Conservation (phyloP, 2,797 vertebrate species). For the Sebastes vulpes region DNA sequence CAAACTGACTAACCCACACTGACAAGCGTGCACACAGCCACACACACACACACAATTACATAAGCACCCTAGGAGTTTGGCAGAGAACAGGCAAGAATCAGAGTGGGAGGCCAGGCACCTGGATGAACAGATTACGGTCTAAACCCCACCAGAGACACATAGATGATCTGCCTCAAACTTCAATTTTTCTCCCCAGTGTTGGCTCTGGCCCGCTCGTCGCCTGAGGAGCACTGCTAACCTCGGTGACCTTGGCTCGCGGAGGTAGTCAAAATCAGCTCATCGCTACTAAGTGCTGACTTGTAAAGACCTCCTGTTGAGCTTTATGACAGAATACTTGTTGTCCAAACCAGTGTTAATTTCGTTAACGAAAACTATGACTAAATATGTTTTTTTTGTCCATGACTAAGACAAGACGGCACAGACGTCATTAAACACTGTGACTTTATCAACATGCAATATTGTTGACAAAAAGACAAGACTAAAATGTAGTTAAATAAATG, state of each 20-base stretch:
- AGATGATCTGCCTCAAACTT: slow-evolving; percentile 76
- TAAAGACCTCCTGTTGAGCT: slow-evolving; percentile 29
- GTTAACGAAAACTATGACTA: not conserved
- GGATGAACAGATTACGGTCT: slow-evolving; percentile 81
- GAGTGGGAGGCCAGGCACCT: slow-evolving; percentile 81
- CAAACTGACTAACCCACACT: slow-evolving; percentile 64
- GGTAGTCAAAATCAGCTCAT: slow-evolving; percentile 42
- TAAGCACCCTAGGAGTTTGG: slow-evolving; percentile 81
- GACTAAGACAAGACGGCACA: not conserved
- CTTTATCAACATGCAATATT: no score
- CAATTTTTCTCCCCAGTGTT: slow-evolving; percentile 68
- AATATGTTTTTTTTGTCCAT: not conserved
- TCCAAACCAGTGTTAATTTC: slow-evolving; percentile 8
- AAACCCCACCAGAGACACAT: slow-evolving; percentile 78
- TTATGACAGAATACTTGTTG: slow-evolving; percentile 14
- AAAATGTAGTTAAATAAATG: not conserved
- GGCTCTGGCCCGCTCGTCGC: slow-evolving; percentile 53
- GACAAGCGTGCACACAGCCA: slow-evolving; percentile 17
- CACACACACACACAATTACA: slow-evolving; percentile 67
- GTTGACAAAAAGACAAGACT: not conserved
- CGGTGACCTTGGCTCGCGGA: slow-evolving; percentile 62
- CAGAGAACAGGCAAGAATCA: slow-evolving; percentile 74
- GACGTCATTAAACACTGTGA: not conserved
- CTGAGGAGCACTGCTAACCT: slow-evolving; percentile 58
- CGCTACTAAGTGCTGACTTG: slow-evolving; percentile 35